Percentiles rank a stretch among this genome's conserved stretches.
Conservation (phyloP, 2,797 vertebrate genomes). For the Syndactyla subalaris region DNA sequence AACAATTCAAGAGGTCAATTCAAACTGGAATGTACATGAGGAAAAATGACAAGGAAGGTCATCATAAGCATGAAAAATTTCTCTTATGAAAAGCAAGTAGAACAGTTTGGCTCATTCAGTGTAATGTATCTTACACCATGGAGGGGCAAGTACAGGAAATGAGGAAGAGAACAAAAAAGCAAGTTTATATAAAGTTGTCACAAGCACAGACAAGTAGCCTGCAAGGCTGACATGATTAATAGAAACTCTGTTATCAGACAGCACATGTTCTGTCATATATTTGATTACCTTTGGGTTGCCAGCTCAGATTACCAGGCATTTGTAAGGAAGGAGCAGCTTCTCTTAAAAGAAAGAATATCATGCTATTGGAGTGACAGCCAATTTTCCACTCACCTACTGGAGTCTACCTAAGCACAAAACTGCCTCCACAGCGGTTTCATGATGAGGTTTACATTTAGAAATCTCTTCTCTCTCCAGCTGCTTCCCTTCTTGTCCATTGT, state of each 20-base stretch:
- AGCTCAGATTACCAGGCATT: background rate
- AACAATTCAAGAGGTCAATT: background rate
- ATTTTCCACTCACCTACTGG: background rate
- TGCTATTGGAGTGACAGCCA: background rate
- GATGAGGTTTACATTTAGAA: background rate
- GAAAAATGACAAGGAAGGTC: background rate
- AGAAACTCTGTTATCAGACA: background rate
- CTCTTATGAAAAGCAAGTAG: background rate
- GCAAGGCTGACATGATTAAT: background rate
- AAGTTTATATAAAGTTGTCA: background rate
- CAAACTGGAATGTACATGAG: background rate
- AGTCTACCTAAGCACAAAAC: background rate
- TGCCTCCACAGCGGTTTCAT: background rate
- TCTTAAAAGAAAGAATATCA: background rate
- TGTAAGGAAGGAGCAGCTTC: background rate
- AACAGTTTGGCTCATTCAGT: background rate
- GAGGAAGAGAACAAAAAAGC: background rate
- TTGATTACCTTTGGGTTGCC: background rate
- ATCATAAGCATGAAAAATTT: background rate
- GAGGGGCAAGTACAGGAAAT: background rate
- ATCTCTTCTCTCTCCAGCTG: background rate
- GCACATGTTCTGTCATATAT: background rate
- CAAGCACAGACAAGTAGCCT: background rate
- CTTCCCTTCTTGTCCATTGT: background rate
- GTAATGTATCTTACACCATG: rapidly evolving